These are phyloP conservation scores for Halesus radiatus DNA, from an alignment of 1,140 invertebrate species.

Conservation along the genomic window DNA sequence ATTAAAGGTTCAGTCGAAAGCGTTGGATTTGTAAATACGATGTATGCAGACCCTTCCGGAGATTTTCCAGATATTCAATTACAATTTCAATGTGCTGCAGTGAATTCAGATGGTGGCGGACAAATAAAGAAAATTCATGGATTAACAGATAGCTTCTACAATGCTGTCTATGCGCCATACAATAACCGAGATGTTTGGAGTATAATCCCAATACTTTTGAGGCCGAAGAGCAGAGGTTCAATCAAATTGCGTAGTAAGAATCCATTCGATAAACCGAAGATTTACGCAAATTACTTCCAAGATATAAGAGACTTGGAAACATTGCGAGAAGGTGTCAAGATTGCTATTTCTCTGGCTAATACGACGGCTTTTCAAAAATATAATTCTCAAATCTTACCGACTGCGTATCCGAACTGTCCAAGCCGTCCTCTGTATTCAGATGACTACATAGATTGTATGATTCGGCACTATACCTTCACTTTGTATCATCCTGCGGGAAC, in stretches of 20 bases:
- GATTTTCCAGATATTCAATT: conserved; percentile 90
- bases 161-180: conserved; percentile 87
- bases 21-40: conserved; percentile 86
- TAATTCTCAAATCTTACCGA: conserved; percentile 81
- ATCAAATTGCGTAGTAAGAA: conserved; percentile 82
- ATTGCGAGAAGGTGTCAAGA: conserved; percentile 85
- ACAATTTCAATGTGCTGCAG: conserved; percentile 85
- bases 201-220: conserved; percentile 82
- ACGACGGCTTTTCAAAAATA: conserved; percentile 85
- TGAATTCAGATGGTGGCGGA: conserved; percentile 84
- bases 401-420: conserved; percentile 85
- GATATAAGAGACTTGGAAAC: conserved; percentile 82
- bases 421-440: conserved; percentile 80
- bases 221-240: conserved; percentile 87
- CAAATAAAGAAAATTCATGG: conserved; percentile 82
- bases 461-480: conserved; percentile 86
- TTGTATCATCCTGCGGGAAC: conserved; percentile 78
- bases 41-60: conserved; percentile 79
- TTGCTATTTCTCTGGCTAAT: conserved; percentile 83
- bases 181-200: conserved; percentile 85
- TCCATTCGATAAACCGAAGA: conserved; percentile 85
- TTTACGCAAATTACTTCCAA: conserved; percentile 92
- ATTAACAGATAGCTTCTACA: conserved; percentile 83
- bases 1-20: conserved; percentile 71
- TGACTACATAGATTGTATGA: conserved; percentile 88